Evolutionary conservation across 37 sponge, comb jelly and placozoan species (phyloP).

Genomic region (Spongia lamella): DNA sequence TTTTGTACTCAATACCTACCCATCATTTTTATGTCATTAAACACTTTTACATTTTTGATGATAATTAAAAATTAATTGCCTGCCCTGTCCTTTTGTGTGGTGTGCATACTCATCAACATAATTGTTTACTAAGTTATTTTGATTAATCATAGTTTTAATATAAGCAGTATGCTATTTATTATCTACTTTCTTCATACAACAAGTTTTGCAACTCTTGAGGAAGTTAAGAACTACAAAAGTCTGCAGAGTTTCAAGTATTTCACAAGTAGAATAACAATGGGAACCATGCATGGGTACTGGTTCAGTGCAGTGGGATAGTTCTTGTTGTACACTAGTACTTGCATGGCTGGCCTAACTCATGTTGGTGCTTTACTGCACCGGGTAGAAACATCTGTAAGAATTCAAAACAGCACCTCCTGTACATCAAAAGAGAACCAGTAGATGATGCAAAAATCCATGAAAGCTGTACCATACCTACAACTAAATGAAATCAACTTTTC

Average conservation of each 20-base stretch:
- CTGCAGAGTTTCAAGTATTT: constrained; percentile 4
- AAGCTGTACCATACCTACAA: no score
- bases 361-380: constrained; percentile 28
- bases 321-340: constrained; percentile 1
- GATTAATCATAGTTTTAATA: no score
- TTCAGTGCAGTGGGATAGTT: neutral
- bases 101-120: no score
- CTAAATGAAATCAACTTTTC: no score
- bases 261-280: neutral
- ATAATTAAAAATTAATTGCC: no score
- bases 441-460: no score
- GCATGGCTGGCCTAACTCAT: constrained; percentile 45
- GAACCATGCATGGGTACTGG: neutral
- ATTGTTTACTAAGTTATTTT: no score
- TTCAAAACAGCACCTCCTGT: constrained; percentile 9
- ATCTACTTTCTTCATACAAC: constrained; percentile 1
- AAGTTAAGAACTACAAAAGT: neutral
- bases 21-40: no score
- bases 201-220: neutral
- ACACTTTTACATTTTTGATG: no score
- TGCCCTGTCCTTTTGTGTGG: no score
- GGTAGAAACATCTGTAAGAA: constrained; percentile 6
- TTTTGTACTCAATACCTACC: no score
- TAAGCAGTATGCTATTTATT: no score
- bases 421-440: constrained; percentile 15